Conservation (phyloP, 2,888 invertebrate species). For the Polietes domitor region DNA sequence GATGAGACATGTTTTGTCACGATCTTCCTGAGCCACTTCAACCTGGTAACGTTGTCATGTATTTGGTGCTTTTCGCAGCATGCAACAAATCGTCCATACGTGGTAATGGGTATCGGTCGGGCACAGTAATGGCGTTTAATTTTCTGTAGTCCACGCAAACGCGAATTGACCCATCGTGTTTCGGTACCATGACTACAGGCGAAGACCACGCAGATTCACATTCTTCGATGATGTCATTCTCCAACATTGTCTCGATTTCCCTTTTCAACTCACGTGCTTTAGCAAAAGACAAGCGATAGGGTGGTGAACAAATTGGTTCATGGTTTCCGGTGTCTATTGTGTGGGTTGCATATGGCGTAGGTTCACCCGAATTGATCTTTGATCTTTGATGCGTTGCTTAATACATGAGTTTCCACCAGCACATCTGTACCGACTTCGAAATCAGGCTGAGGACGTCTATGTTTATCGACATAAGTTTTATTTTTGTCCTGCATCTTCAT, state of each 20-base stretch:
- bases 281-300: conserved; percentile 73
- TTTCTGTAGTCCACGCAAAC: conserved; percentile 74
- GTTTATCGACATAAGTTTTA: conserved; percentile 65
- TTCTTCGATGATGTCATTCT: conserved; percentile 75
- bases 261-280: conserved; percentile 58
- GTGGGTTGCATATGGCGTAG: conserved; percentile 64
- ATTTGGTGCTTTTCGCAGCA: conserved; percentile 68
- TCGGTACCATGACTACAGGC: conserved; percentile 76
- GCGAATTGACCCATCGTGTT: conserved; percentile 62
- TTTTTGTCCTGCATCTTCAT: conserved; percentile 65
- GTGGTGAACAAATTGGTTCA: conserved; percentile 74
- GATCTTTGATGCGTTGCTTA: conserved; percentile 68
- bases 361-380: conserved; percentile 14
- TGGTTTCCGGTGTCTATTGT: conserved; percentile 73
- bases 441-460: conserved; percentile 59
- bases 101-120: conserved; percentile 77
- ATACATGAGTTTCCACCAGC: conserved; percentile 65
- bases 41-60: conserved; percentile 77
- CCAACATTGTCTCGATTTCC: conserved; percentile 73
- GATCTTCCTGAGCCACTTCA: conserved; percentile 51
- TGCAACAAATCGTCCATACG: conserved; percentile 58
- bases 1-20: conserved; percentile 59
- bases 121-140: conserved; percentile 71
- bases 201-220: conserved; percentile 77
- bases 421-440: conserved; percentile 70